phyloP scores from a whole-genome alignment of 2,888 invertebrate genomes.

The Dicyrtoma fusca region DNA sequence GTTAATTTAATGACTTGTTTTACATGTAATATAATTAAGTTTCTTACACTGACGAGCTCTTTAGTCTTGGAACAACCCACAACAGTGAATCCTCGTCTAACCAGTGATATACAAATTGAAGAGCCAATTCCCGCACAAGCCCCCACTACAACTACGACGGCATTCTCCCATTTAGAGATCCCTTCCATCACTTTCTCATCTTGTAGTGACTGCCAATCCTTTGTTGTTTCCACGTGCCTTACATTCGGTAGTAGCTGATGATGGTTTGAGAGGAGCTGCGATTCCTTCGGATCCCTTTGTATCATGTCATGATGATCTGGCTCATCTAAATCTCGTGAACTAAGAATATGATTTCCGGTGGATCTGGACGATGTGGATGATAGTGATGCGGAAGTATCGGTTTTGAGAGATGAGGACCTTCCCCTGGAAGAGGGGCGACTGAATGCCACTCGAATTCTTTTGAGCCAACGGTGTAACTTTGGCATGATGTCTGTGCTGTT shows the following conservation, averaged over 20 bases:
- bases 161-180: slow-evolving; percentile 20
- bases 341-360: background rate
- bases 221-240: slow-evolving; percentile 23
- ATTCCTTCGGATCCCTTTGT: too few species aligned
- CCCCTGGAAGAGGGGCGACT: background rate
- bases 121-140: slow-evolving; percentile 24
- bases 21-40: background rate
- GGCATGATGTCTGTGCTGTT: too few species aligned
- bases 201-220: slow-evolving; percentile 9
- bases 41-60: slow-evolving; percentile 28
- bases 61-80: slow-evolving; percentile 25
- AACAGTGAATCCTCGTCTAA: slow-evolving; percentile 28
- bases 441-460: slow-evolving; percentile 11
- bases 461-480: slow-evolving; percentile 23
- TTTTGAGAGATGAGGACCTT: background rate
- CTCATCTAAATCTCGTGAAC: background rate
- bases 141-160: slow-evolving; percentile 26
- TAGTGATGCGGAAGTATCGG: background rate
- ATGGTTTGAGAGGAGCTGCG: background rate
- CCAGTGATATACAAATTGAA: slow-evolving; percentile 3
- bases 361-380: background rate
- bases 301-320: too few species aligned
- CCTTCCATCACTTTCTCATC: slow-evolving; percentile 13
- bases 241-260: slow-evolving; percentile 8
- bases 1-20: background rate